Base-by-base conservation (phyloP, 2,113 vertebrate species). In the Argyrosomus japonicus region DNA sequence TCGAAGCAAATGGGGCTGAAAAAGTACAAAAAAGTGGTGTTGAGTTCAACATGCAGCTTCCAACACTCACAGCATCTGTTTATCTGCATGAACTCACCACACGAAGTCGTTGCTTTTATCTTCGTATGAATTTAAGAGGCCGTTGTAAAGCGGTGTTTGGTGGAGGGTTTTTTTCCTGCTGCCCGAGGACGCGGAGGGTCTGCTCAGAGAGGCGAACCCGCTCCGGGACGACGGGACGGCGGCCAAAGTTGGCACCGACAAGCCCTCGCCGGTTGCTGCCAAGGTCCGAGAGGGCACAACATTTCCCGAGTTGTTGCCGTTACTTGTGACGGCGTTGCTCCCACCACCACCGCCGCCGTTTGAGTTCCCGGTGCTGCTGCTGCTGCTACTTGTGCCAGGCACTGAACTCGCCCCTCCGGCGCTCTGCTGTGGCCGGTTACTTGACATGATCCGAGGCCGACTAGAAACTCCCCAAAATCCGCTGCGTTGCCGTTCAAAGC, bases 101-200 rank as follows among this genome's bases (percentile, higher is more conserved):
- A 99, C 98, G 85, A 99, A 99, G 68, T 99, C 98, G 94, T 99
- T 99, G 96, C 97, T 99, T 93, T 99, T 99, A 89, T 99, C 98
- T 70, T 99, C 97, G 83, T 99, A 99, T 0, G 98, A 98, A 84
- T 99, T 99, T 73, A 98, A 93, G 62, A 99, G 97, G 69, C 98
- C 98, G 90, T 99, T 99, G 94, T 96, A 97, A 8, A 99, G 95
- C 0, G 98, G 97, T 5, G 96, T 95, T 54, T 95, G 96, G 36
- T 93, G 91, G 61, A 97, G 94, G 81, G 97, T 96, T 87, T 96
- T 96, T 95, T 98, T 99, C 86, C 97, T 96, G 92, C 94, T 95
- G 51, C 94, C 75, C 0, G 90, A 86, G 13, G 94, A 86, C 74
- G 83, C 93, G 58, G 91, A 61, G 1, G 93, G 88, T 93, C 94